Conservation (phyloP, 2,797 vertebrate genomes). For the Bovichtus variegatus region DNA sequence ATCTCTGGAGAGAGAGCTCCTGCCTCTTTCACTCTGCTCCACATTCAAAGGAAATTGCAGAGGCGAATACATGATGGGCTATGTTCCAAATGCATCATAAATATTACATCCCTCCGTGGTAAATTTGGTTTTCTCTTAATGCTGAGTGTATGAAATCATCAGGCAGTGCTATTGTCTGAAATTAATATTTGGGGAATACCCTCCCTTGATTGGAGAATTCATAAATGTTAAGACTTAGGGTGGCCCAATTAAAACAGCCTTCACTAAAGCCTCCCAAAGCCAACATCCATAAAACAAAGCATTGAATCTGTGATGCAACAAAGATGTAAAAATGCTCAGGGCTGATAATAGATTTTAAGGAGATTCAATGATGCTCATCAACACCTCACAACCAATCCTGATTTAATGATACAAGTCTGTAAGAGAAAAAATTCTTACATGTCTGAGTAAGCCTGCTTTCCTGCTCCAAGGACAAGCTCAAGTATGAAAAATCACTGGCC, state of each 20-base stretch:
- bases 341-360: constrained; percentile 14
- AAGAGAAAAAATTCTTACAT: constrained; percentile 9
- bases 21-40: constrained; percentile 59
- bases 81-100: constrained; percentile 73
- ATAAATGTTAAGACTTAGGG: not conserved
- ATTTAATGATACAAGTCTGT: constrained; percentile 27
- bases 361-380: constrained; percentile 16
- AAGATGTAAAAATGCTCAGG: constrained; percentile 30
- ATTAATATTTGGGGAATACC: constrained; percentile 32
- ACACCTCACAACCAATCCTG: constrained; percentile 6
- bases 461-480: constrained; percentile 52
- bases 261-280: not conserved
- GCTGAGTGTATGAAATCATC: constrained; percentile 47
- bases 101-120: constrained; percentile 68
- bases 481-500: constrained; percentile 53
- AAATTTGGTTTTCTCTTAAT: constrained; percentile 22
- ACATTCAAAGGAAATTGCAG: constrained; percentile 70
- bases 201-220: constrained; percentile 9
- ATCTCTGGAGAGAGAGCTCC: constrained; percentile 67
- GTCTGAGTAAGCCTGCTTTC: constrained; percentile 2
- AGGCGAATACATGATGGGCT: constrained; percentile 69
- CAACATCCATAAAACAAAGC: constrained; percentile 21
- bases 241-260: constrained; percentile 16
- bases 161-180: constrained; percentile 27
- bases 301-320: constrained; percentile 36